Percentiles rank a stretch among this genome's conserved stretches.
These are phyloP conservation scores for Itoplectis maculator DNA, from an alignment of 2,888 invertebrate genomes.

Conservation along the genomic window DNA sequence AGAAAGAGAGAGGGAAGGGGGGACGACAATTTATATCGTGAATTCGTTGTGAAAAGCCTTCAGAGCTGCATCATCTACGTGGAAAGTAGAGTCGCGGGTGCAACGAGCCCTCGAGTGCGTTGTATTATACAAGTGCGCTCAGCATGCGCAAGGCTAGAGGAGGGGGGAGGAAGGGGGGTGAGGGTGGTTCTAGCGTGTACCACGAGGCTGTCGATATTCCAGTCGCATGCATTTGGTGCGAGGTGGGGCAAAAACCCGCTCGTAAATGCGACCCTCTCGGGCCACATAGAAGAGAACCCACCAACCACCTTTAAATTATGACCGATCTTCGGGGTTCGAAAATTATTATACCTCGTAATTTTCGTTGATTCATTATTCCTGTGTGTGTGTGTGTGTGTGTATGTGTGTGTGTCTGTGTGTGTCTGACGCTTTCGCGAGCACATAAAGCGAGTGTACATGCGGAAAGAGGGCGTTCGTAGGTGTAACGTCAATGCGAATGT, in stretches of 20 bases:
- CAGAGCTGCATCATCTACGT: conserved; percentile 7
- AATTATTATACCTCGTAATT: conserved; percentile 49
- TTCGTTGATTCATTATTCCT: conserved; percentile 38
- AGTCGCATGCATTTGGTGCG: conserved; percentile 30
- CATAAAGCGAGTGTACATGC: background rate
- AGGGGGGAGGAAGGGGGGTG: too few relatives aligned
- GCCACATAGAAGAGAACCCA: background rate
- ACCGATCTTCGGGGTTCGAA: conserved; percentile 48
- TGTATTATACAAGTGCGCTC: conserved; percentile 8
- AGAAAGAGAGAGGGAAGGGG: too few relatives aligned
- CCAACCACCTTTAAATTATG: conserved; percentile 42
- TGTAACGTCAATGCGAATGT: conserved; percentile 39
- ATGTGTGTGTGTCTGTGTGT: conserved; percentile 1
- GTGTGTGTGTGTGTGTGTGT: conserved; percentile 1
- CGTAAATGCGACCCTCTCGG: conserved; percentile 35
- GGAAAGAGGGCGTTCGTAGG: conserved; percentile 6
- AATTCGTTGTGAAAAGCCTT: conserved; percentile 4
- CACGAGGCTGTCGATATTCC: conserved; percentile 42
- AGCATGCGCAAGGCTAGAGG: background rate
- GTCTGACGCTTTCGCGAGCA: background rate
- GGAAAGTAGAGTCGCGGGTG: background rate
- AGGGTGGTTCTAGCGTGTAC: conserved; percentile 3
- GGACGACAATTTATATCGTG: conserved; percentile 3
- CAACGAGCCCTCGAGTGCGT: conserved; percentile 17
- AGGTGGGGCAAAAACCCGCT: conserved; percentile 7